Evolutionary conservation across 2,797 vertebrate genomes (phyloP), one percentile per base, ranked within the genome.

Genomic region (Sorex maritimensis): DNA sequence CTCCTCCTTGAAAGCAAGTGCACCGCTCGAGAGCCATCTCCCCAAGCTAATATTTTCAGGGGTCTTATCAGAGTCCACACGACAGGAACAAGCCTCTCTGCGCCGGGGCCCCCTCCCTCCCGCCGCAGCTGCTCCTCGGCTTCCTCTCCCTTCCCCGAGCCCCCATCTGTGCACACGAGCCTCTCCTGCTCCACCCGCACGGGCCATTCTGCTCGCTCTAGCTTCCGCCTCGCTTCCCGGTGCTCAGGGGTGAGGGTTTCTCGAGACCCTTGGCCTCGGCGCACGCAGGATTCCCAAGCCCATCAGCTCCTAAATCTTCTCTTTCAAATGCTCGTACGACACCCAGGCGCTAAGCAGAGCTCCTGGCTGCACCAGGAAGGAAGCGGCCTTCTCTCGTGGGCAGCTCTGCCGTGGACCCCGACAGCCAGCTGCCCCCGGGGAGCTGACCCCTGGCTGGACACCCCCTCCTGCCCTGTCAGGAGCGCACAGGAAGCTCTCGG

Each of bases 101-200:
- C 11, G 68, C n/a, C 7, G 3, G 3, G 23, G 8, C 24, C 5
- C 9, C 73, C 63, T 12, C 79, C 3, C 30, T 71, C 46, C n/a
- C 14, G 6, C 11, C 46, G 6, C 46, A 49, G 46, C 85, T 90
- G 44, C 2, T 4, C 55, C 21, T 75, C 26, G 44, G 8, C 49
- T 15, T 24, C 26, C 24, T 77, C 8, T 12, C 61, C 63, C 34
- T 61, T 81, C 23, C 30, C 23, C 4, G 19, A 24, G 34, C 21
- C 61, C 24, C 24, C 21, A 58, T 77, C 30, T 77, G 63, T 11
- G 19, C 1, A 1, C 28, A 34, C 58, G 11, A 21, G 19, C n/a
- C 67, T 49, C 69, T 82, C 8, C 80, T 81, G 4, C 15, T 94
- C 83, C n/a, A 82, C 30, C 49, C 26, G 55, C 72, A 28, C 13